These are phyloP conservation scores for Rhamnusium bicolor DNA, from an alignment of 2,888 invertebrate species.

Conservation along the genomic window DNA sequence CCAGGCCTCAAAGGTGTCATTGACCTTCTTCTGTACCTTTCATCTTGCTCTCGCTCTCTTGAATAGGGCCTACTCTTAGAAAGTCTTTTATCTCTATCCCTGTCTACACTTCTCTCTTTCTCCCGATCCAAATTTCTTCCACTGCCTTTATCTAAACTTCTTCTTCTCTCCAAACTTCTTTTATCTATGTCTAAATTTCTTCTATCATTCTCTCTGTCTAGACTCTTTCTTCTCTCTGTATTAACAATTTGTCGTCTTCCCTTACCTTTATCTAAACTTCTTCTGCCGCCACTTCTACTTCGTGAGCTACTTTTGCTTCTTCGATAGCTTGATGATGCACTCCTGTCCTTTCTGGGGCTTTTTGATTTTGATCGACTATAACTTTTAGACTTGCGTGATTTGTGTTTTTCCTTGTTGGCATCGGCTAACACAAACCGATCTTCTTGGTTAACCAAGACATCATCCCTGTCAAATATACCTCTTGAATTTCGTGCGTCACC, in stretches of 20 bases:
- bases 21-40: slow-evolving; percentile 24
- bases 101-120: slow-evolving; percentile 16
- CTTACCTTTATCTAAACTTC: neutral
- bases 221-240: slow-evolving; percentile 1
- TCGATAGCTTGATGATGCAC: neutral
- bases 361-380: slow-evolving; percentile 8
- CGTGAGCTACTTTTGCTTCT: slow-evolving; percentile 16
- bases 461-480: slow-evolving; percentile 27
- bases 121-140: neutral
- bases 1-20: slow-evolving; percentile 31
- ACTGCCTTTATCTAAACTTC: slow-evolving; percentile 2
- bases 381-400: neutral
- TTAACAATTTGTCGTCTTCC: slow-evolving; percentile 1
- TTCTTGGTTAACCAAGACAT: slow-evolving; percentile 26
- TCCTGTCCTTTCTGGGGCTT: slow-evolving; percentile 1
- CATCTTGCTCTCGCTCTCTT: slow-evolving; percentile 15
- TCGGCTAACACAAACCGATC: slow-evolving; percentile 17
- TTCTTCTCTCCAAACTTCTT: neutral
- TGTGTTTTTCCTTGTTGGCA: no score
- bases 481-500: neutral
- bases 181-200: neutral
- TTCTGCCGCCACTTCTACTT: slow-evolving; percentile 5
- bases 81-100: slow-evolving; percentile 9
- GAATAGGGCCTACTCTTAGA: slow-evolving; percentile 4
- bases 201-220: neutral